phyloP scores from a whole-genome alignment of 2,113 vertebrate species.

The Antechinus stuartii region DNA sequence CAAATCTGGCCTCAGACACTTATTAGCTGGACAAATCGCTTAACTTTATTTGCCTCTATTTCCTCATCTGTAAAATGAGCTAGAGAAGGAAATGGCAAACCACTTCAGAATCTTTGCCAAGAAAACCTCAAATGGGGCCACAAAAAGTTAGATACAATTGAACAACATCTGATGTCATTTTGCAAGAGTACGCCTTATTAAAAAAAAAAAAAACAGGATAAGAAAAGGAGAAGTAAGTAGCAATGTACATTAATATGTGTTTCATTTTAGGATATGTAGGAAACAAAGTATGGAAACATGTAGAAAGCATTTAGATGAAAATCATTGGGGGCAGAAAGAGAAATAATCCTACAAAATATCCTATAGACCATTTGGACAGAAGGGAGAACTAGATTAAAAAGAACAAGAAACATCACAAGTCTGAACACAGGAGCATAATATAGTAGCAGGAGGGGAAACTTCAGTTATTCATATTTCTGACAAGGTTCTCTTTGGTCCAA shows the following conservation, averaged over 20 bases:
- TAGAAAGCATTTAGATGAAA: background rate
- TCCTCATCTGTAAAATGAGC: background rate
- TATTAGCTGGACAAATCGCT: background rate
- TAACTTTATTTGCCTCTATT: background rate
- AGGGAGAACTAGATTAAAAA: background rate
- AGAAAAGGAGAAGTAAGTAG: background rate
- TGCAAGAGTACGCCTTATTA: background rate
- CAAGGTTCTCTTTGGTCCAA: background rate
- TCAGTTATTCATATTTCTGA: background rate
- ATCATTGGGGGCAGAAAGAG: background rate
- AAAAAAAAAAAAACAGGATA: background rate
- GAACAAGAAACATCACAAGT: background rate
- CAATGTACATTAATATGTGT: background rate
- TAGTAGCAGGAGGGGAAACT: background rate
- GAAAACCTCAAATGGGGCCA: background rate
- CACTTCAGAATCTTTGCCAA: background rate
- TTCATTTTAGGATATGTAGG: background rate
- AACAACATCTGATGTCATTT: background rate
- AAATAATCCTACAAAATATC: background rate
- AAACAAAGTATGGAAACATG: background rate
- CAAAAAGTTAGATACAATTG: background rate
- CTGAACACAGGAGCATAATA: background rate
- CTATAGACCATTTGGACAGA: background rate
- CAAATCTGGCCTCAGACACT: too few species aligned
- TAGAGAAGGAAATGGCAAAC: background rate